These are phyloP conservation scores for Gulo gulo DNA, from an alignment of 2,113 vertebrate genomes.

Conservation along the genomic window DNA sequence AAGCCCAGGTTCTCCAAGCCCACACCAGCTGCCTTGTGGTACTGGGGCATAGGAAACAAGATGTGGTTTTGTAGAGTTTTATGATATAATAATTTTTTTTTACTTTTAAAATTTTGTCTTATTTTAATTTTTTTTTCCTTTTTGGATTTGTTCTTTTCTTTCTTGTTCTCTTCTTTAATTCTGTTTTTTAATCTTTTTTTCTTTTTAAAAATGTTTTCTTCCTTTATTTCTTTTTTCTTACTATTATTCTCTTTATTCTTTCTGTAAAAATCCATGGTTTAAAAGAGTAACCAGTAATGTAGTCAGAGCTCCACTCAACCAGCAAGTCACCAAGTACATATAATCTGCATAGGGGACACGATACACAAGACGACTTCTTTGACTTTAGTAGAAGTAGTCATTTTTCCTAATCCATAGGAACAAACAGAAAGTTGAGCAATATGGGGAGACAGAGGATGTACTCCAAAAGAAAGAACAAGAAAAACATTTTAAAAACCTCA, in stretches of 20 bases:
- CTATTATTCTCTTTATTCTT: neutral
- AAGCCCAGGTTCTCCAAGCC: neutral
- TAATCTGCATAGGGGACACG: neutral
- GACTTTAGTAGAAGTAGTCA: neutral
- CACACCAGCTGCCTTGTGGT: neutral
- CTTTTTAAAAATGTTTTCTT: neutral
- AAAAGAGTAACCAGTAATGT: neutral
- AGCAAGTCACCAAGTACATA: neutral
- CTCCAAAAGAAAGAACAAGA: neutral
- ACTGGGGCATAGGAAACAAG: neutral
- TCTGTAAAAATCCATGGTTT: neutral
- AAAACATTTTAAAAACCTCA: neutral
- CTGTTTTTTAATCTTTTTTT: neutral
- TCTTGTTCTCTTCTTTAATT: neutral
- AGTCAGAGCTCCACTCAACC: neutral
- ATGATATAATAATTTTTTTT: neutral
- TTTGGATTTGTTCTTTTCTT: neutral
- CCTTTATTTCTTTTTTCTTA: neutral
- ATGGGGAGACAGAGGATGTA: neutral
- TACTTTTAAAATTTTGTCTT: neutral
- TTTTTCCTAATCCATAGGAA: neutral
- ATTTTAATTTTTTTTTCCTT: neutral
- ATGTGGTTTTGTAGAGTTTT: neutral
- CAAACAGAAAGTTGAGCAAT: neutral
- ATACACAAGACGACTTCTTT: neutral